Conservation (phyloP, 2,797 vertebrate species). For the Crocidura indochinensis region DNA sequence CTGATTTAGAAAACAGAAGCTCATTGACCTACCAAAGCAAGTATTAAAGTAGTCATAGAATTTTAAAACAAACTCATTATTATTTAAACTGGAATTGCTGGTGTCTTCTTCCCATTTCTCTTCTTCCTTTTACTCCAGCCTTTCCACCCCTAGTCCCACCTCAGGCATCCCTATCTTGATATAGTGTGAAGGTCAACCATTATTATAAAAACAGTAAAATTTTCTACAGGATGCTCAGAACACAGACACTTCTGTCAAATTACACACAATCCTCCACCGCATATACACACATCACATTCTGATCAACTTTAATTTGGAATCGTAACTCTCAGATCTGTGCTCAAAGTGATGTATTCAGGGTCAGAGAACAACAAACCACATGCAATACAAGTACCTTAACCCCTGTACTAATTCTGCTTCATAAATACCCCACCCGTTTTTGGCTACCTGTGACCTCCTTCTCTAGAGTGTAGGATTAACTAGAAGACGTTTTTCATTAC, state of each 20-base stretch:
- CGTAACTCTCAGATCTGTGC: too few species aligned
- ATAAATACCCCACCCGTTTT: neutral
- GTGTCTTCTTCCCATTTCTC: neutral
- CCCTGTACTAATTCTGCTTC: neutral
- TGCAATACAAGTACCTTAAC: neutral
- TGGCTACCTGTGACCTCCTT: neutral
- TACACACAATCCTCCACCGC: neutral
- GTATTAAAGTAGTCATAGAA: neutral
- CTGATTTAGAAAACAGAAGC: neutral
- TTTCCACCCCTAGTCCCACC: neutral
- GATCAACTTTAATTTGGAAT: neutral
- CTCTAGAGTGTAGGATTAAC: accelerated
- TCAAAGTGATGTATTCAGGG: too few species aligned
- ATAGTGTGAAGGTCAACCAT: neutral
- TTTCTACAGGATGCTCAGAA: neutral
- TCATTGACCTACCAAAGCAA: neutral
- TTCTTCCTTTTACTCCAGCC: neutral
- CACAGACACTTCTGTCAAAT: neutral
- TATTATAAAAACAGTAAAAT: neutral
- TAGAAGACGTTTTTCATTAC: too few species aligned
- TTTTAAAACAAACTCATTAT: neutral
- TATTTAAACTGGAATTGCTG: neutral
- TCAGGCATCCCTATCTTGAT: too few species aligned
- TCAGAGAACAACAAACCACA: too few species aligned
- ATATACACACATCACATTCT: neutral